Conservation (phyloP, 2,797 vertebrate species). For the Cichlasoma orientale region DNA sequence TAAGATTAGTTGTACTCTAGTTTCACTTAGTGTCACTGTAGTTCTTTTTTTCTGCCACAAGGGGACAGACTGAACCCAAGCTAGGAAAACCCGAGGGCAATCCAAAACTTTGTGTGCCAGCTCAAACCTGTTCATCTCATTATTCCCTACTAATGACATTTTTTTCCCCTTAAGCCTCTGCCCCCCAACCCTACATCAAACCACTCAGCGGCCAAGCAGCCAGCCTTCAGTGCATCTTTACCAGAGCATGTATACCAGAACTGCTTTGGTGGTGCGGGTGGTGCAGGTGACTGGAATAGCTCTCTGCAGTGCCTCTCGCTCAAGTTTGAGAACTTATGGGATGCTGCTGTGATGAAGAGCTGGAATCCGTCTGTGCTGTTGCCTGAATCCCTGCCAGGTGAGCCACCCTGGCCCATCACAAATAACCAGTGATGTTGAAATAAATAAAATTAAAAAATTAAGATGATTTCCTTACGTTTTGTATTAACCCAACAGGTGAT, state of each 20-base stretch:
- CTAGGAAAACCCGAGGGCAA: not conserved
- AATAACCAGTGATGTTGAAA: not conserved
- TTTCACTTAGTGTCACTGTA: constrained; percentile 41
- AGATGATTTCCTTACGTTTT: not conserved
- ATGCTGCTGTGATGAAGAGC: constrained; percentile 96
- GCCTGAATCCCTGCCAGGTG: constrained; percentile 93
- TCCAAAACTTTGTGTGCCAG: not conserved
- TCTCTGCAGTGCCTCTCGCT: constrained; percentile 87
- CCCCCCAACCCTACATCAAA: constrained; percentile 89
- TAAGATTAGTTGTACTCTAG: constrained; percentile 29
- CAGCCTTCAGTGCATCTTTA: constrained; percentile 91
- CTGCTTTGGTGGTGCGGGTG: constrained; percentile 89
- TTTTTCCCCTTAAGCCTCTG: constrained; percentile 81
- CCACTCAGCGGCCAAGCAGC: constrained; percentile 91
- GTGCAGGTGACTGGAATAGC: constrained; percentile 92
- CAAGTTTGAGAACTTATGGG: constrained; percentile 98
- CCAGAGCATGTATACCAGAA: constrained; percentile 96
- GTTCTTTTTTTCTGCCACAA: constrained; percentile 44
- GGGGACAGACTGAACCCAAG: constrained; percentile 40
- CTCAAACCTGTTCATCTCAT: not conserved
- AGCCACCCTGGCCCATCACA: constrained; percentile 35
- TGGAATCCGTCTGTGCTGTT: constrained; percentile 94
- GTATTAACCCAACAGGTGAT: constrained; percentile 81
- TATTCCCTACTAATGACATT: not conserved
- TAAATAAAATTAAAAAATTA: not conserved